Base-by-base conservation (phyloP, 2,113 vertebrate species). In the Laterallus jamaicensis region DNA sequence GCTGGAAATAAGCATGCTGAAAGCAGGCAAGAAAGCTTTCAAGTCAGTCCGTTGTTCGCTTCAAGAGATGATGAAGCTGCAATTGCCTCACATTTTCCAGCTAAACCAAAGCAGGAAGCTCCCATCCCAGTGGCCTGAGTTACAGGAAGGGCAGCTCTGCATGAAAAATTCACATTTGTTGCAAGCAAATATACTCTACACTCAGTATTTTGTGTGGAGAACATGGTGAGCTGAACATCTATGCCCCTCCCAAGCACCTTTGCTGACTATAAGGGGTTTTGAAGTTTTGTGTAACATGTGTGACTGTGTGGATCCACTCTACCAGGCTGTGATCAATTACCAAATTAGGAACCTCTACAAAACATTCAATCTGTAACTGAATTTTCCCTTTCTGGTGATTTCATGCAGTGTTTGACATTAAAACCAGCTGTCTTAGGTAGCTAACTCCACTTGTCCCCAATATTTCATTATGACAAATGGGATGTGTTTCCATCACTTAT, bases 381-480 rank as follows among this genome's bases (percentile, higher is more conserved):
- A 59, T 84, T 90, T 88, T 64, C 18, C 32, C 39, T 64, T 78
- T 90, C 90, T 78, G 32, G 11, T 70, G 70, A 69, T 91, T 95
- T 86, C 63, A 40, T 29, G n/a, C 15, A 52, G 31, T 25, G n/a
- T 47, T 88, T 82, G 52, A 94, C 90, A 60, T 56, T 83, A 92
- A 80, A 58, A 82, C 71, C 56, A 79, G 59, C 77, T 80, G 52
- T 83, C 86, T 64, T 84, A 91, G 88, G 83, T 93, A 95, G 92
- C 90, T 86, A 90, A 80, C 35, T 93, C 52, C 50, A 31, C 92
- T 96, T 92, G 75, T 93, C 31, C 71, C 49, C 3, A 2, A 3
- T 94, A 85, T 86, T 96, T 96, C 92, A 86, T 86, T 67, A 81
- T 95, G 85, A 96, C 60, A 94, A 96, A 96, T 83, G 79, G 56